Conservation (phyloP, 2,888 invertebrate species). For the Abscondita cerata region DNA sequence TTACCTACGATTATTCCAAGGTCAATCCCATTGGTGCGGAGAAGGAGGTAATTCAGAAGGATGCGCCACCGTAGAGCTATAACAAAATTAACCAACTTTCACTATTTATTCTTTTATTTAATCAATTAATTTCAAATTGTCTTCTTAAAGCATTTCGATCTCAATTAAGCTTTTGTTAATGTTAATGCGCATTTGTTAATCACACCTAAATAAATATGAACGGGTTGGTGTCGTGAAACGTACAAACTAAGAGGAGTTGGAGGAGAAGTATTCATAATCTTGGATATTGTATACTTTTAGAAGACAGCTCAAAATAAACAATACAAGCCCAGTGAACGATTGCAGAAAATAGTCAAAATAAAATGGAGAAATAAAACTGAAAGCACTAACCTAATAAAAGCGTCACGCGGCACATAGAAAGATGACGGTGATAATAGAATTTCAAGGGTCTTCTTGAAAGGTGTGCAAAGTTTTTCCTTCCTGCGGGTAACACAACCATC, state of each 20-base stretch:
- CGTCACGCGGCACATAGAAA: constrained; percentile 75
- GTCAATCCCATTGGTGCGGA: constrained; percentile 98
- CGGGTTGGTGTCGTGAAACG: too few species aligned
- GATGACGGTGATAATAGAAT: constrained; percentile 77
- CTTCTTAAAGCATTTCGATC: neutral
- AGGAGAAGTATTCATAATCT: too few species aligned
- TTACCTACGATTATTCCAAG: constrained; percentile 58
- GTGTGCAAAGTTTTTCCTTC: constrained; percentile 74
- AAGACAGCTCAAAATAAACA: neutral
- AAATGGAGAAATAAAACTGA: constrained; percentile 33
- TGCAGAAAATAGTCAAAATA: constrained; percentile 18
- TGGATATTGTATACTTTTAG: constrained; percentile 1
- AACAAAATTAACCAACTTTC: constrained; percentile 53
- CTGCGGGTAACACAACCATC: constrained; percentile 58
- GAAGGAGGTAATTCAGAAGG: constrained; percentile 98
- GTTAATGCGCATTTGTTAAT: too few species aligned
- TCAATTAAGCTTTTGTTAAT: too few species aligned
- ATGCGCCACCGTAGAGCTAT: constrained; percentile 96
- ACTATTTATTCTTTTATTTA: neutral
- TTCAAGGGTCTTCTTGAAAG: constrained; percentile 79
- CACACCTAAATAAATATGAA: too few species aligned
- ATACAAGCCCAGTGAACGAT: constrained; percentile 12
- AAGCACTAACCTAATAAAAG: constrained; percentile 58
- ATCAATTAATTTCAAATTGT: neutral
- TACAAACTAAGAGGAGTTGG: too few species aligned